A percentile compares a stretch with the other conserved stretches of the same genome.
phyloP scores from a whole-genome alignment of 2,797 vertebrate genomes.

The Cyprinella venusta region DNA sequence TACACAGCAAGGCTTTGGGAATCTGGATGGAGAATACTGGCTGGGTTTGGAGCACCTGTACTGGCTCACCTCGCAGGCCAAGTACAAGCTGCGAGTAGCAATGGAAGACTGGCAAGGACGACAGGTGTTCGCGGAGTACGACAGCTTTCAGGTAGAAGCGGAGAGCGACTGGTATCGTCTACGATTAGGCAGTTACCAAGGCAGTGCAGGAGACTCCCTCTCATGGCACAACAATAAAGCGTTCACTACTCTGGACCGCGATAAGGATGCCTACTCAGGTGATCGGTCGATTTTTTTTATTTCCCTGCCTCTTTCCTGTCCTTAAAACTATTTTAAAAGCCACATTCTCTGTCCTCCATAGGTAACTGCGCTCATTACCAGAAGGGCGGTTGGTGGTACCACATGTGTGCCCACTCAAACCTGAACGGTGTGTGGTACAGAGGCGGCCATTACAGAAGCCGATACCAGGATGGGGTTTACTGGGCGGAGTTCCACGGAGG shows the following conservation, averaged over 20 bases:
- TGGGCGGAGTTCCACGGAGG: constrained; percentile 92
- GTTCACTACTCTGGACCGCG: constrained; percentile 90
- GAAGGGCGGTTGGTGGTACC: constrained; percentile 95
- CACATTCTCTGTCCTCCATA: constrained; percentile 61
- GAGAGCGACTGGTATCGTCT: constrained; percentile 90
- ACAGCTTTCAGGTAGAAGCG: constrained; percentile 83
- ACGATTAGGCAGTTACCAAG: constrained; percentile 85
- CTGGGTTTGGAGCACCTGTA: constrained; percentile 88
- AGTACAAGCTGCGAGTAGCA: constrained; percentile 82
- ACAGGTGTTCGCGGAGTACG: constrained; percentile 83
- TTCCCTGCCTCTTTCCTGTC: background rate
- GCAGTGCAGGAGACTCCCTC: constrained; percentile 88
- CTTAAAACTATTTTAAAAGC: background rate
- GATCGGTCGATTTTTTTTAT: background rate
- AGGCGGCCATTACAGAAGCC: constrained; percentile 89
- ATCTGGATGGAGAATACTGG: constrained; percentile 91
- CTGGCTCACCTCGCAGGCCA: constrained; percentile 83
- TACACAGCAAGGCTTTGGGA: constrained; percentile 87
- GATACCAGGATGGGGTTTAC: constrained; percentile 91
- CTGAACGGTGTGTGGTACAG: constrained; percentile 91
- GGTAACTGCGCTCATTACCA: constrained; percentile 93
- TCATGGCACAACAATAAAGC: constrained; percentile 93
- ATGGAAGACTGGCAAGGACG: constrained; percentile 92
- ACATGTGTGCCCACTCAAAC: constrained; percentile 93
- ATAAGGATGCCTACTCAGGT: constrained; percentile 88